A percentile compares a stretch with the other conserved stretches of the same genome.
Conservation (phyloP, 2,113 vertebrate species). For the Fulmarus glacialis region DNA sequence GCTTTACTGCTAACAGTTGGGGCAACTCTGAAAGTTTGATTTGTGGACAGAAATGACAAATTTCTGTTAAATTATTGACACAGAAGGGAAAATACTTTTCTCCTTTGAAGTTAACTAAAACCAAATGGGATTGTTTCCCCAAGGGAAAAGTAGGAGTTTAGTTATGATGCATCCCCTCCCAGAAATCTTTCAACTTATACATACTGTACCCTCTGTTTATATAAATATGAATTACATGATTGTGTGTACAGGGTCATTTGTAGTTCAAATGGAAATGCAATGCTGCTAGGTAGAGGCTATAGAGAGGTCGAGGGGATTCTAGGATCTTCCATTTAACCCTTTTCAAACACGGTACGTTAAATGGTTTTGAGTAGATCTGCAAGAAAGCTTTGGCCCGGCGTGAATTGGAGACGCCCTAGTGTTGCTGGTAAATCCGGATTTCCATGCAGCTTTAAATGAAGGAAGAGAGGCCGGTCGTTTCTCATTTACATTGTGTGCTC, state of each 20-base stretch:
- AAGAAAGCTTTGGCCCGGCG: background rate
- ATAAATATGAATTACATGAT: slow-evolving; percentile 79
- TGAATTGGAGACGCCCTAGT: background rate
- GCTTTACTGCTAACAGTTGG: background rate
- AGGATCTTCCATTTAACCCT: slow-evolving; percentile 49
- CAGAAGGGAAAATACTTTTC: slow-evolving; percentile 73
- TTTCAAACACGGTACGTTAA: background rate
- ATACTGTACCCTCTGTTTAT: slow-evolving; percentile 76
- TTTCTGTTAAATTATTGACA: slow-evolving; percentile 75
- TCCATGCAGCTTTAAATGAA: background rate
- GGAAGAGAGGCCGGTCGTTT: background rate
- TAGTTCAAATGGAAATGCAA: slow-evolving; percentile 73
- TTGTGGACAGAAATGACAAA: slow-evolving; percentile 77
- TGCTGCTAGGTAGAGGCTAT: slow-evolving; percentile 39
- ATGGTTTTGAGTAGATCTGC: background rate
- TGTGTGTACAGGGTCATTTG: slow-evolving; percentile 71
- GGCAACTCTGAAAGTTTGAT: slow-evolving; percentile 48
- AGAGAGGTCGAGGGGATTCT: background rate
- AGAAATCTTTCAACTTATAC: slow-evolving; percentile 77
- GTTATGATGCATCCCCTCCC: slow-evolving; percentile 72
- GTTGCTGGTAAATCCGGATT: background rate
- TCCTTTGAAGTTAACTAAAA: slow-evolving; percentile 73
- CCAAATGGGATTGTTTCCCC: slow-evolving; percentile 74
- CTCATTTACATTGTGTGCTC: background rate
- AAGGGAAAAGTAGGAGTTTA: slow-evolving; percentile 71